Evolutionary conservation across 1,140 invertebrate genomes (phyloP).

Genomic region (Whitmania pigra): DNA sequence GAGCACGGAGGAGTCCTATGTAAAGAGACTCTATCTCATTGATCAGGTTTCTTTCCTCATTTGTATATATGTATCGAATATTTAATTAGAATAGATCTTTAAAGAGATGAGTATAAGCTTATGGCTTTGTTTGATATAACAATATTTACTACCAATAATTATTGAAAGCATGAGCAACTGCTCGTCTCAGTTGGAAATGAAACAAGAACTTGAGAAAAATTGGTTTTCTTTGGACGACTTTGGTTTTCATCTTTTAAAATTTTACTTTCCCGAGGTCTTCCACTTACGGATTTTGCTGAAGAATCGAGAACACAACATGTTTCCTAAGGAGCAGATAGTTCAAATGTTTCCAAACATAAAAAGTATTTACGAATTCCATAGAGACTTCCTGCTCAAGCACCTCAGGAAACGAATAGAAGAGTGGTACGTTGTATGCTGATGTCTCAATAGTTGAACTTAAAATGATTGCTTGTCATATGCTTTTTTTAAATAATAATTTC

Average conservation of each 20-base stretch:
- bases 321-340: slow-evolving; percentile 44
- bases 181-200: no score
- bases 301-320: slow-evolving; percentile 40
- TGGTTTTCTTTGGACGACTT: no score
- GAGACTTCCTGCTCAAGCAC: slow-evolving; percentile 49
- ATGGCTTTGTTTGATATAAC: no score
- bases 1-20: slow-evolving; percentile 14
- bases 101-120: no score
- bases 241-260: no score
- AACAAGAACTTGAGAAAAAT: no score
- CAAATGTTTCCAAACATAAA: slow-evolving; percentile 52
- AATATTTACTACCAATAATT: no score
- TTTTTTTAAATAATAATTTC: no score
- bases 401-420: slow-evolving; percentile 45
- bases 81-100: no score
- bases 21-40: slow-evolving; percentile 10
- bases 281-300: slow-evolving; percentile 17
- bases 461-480: not conserved
- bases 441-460: not conserved
- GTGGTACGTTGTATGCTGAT: slow-evolving; percentile 39
- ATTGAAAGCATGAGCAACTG: no score
- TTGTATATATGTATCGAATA: no score
- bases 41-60: slow-evolving; percentile 11
- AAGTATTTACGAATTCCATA: slow-evolving; percentile 49
- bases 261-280: not conserved